Evolutionary conservation across 2,888 invertebrate genomes (phyloP), one percentile per base, ranked within the genome.

Genomic region (Dendrolimus houi): DNA sequence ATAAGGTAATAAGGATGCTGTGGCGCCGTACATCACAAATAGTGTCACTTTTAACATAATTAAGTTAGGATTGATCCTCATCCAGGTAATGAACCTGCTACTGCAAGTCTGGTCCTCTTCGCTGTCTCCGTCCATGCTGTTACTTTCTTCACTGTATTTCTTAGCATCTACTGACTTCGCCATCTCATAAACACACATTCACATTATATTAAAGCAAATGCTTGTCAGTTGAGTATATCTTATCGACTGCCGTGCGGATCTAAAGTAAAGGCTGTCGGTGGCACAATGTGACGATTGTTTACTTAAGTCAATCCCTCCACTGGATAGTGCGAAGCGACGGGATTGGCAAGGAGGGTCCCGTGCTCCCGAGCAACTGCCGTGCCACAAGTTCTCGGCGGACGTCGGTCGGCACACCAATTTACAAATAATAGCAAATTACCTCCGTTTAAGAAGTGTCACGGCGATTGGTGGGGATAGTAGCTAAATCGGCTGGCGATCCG

Each of bases 21-120:
- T 95, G 56, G 96, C 97, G 79, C 96, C 96, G 77, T 96, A 96
- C 92, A 95, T 94, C 69, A 96, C 94, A 81, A 96, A 96, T 9
- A 96, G 87, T 47, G 96, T 95, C 70, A 96, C 91, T 92, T 96
- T 96, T 71, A 96, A 84, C 93, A 96, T 95, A 63, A 96, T 91
- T 70, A 96, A 87, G 83, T 95, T 95, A 56, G 94, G 94, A 81
- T 96, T 96, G 67, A 96, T 93, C 61, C 92, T 89, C 66, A 92
- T 81, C 70, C 85, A 85, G 57, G 74, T 77, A 79, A 85, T 89
- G 74, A 82, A 77, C 73, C 89, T 83, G 62, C 86, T 85, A 62
- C 92, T 82, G 63, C 84, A 81, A 57, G 84, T 81, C 52, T 77
- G 65, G 52, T 84, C 76, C 54, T 81, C 80, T 40, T 87, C 85